Evolutionary conservation across 2,888 invertebrate genomes (phyloP).

Genomic region (Troides helena): DNA sequence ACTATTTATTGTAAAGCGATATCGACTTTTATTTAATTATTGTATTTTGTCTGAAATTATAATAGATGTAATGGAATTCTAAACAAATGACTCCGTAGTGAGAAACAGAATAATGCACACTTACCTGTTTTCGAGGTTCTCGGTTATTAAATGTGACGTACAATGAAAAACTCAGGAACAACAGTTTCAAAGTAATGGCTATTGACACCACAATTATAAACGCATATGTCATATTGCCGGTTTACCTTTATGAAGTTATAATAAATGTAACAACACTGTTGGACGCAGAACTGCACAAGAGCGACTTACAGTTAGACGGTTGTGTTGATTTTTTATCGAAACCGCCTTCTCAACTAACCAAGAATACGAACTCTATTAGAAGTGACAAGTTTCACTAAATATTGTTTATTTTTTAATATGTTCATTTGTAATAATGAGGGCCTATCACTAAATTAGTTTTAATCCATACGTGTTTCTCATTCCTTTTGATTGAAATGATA

Average conservation of each 20-base stretch:
- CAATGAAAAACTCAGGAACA: slow-evolving; percentile 69
- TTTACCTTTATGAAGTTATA: slow-evolving; percentile 1
- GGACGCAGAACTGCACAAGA: slow-evolving; percentile 52
- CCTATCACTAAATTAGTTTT: slow-evolving; percentile 1
- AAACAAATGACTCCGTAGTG: background rate
- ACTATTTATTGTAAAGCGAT: background rate
- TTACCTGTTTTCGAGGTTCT: slow-evolving; percentile 27
- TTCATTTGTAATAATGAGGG: slow-evolving; percentile 2
- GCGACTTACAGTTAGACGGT: slow-evolving; percentile 42
- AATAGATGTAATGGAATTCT: background rate
- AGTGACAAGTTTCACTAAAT: slow-evolving; percentile 9
- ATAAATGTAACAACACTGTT: slow-evolving; percentile 3
- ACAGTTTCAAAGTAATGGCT: slow-evolving; percentile 63
- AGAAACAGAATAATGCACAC: slow-evolving; percentile 6
- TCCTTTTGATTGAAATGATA: slow-evolving; percentile 7
- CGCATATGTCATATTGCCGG: slow-evolving; percentile 39
- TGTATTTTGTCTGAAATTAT: background rate
- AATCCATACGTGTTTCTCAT: slow-evolving; percentile 6
- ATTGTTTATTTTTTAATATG: background rate
- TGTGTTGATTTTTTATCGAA: slow-evolving; percentile 59
- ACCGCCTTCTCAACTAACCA: slow-evolving; percentile 43
- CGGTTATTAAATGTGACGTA: slow-evolving; percentile 57
- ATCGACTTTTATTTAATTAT: background rate
- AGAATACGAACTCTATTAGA: slow-evolving; percentile 46
- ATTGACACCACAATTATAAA: slow-evolving; percentile 70